Conservation (phyloP, 2,113 vertebrate species). For the Trinectes maculatus region DNA sequence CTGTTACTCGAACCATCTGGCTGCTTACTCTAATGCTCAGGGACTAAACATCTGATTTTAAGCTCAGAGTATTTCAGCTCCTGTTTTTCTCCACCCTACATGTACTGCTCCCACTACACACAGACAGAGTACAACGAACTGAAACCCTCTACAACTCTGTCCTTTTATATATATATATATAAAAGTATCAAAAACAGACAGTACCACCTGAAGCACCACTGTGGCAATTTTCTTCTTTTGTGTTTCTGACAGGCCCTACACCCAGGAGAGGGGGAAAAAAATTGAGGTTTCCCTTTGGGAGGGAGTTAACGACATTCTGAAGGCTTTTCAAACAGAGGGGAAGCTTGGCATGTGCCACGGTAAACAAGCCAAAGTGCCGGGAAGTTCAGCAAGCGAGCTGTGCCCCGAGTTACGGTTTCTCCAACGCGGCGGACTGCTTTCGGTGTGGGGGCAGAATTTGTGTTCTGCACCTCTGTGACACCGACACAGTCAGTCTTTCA, state of each 20-base stretch:
- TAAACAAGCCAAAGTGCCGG: slow-evolving; percentile 72
- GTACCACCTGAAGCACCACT: slow-evolving; percentile 59
- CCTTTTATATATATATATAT: slow-evolving; percentile 25
- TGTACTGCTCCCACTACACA: slow-evolving; percentile 19
- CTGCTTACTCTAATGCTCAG: slow-evolving; percentile 30
- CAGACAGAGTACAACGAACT: slow-evolving; percentile 11
- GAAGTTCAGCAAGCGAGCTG: slow-evolving; percentile 60
- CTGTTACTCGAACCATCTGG: slow-evolving; percentile 35
- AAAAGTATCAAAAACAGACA: slow-evolving; percentile 1
- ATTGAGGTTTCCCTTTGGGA: slow-evolving; percentile 64
- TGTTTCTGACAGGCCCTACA: slow-evolving; percentile 65
- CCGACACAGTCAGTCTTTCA: slow-evolving; percentile 19
- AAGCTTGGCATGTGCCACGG: slow-evolving; percentile 70
- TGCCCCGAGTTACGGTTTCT: slow-evolving; percentile 49
- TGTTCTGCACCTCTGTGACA: slow-evolving; percentile 40
- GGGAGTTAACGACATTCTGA: slow-evolving; percentile 69
- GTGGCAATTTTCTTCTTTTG: slow-evolving; percentile 70
- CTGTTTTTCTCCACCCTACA: slow-evolving; percentile 23
- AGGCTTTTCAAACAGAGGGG: slow-evolving; percentile 68
- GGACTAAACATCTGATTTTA: slow-evolving; percentile 60
- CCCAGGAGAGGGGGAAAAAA: slow-evolving; percentile 24
- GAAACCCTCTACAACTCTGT: slow-evolving; percentile 51
- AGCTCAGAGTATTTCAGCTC: slow-evolving; percentile 30
- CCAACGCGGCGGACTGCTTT: slow-evolving; percentile 48
- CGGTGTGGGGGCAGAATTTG: slow-evolving; percentile 58